phyloP scores from a whole-genome alignment of 2,888 invertebrate species.

The Dendrolimus pini region DNA sequence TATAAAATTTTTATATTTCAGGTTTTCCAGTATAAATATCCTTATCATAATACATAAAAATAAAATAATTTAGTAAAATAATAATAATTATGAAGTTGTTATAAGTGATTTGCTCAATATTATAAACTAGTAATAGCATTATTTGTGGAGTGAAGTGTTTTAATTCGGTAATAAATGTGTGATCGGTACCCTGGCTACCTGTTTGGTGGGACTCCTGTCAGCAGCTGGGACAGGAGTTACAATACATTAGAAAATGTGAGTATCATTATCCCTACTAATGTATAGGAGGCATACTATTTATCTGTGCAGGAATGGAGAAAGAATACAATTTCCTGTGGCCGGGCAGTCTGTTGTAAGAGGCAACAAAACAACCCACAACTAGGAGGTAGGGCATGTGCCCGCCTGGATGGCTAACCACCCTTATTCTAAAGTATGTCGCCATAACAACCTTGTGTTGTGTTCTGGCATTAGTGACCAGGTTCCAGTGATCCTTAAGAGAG shows the following conservation, averaged over 20 bases:
- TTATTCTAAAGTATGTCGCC: too few species aligned
- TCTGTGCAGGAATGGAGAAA: too few species aligned
- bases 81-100: constrained; percentile 23
- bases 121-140: constrained; percentile 2
- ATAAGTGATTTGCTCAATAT: constrained; percentile 34
- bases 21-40: constrained; percentile 12
- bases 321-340: too few species aligned
- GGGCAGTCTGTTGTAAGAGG: too few species aligned
- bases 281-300: too few species aligned
- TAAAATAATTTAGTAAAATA: constrained; percentile 8
- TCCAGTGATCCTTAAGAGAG: too few species aligned
- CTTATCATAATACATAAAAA: too few species aligned
- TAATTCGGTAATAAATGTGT: constrained; percentile 42
- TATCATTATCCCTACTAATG: constrained; percentile 13
- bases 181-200: constrained; percentile 64
- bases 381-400: too few species aligned
- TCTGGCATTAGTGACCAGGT: too few species aligned
- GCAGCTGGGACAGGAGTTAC: constrained; percentile 69
- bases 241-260: constrained; percentile 68
- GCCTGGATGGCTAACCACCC: too few species aligned
- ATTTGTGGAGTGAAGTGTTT: constrained; percentile 7
- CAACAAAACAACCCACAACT: too few species aligned
- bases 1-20: neutral
- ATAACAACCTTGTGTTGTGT: too few species aligned
- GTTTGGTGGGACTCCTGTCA: constrained; percentile 67